Base-by-base conservation (phyloP, 2,888 invertebrate genomes). In the Sphecodes monilicornis region DNA sequence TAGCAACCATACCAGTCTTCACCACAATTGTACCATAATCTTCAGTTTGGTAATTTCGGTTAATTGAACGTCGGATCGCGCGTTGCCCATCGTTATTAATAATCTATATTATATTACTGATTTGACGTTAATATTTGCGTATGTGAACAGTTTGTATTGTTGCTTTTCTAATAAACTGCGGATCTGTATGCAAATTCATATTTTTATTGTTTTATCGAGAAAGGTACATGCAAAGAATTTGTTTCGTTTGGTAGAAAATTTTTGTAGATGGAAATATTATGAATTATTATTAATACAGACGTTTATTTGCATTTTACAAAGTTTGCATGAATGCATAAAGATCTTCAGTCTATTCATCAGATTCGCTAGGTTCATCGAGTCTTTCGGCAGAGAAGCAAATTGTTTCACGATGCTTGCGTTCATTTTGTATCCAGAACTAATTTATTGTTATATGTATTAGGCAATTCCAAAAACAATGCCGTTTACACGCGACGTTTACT, bases 381-480 rank as follows among this genome's bases (percentile, higher is more conserved):
- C 22, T 74, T 60, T 36, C 29, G 26, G 29, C 41, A 74, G 4
- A 57, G 68, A 41, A 41, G 41, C 43, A 22, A 29, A 43, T 60
- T 32, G 22, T 22, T 64, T 16, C n/a, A 18, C 41, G n/a, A 46
- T 32, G 26, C 26, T 18, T 64, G 41, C 22, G n/a, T 46, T n/a
- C 11, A 26, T n/a, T 46, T 46, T 66, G 36, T 60, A 43, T n/a
- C 36, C 43, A 46, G 5, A 75, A 46, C 22, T 46, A 46, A 32
- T 18, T 64, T 74, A 50, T n/a, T 32, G 18, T 8, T 72, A 8
- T 29, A 3, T 5, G 32, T 50, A 75, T 66, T 36, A 66, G 75
- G 46, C 66, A 29, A 66, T 66, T 50, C 66, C 66, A 66, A 32
- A 46, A 22, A 36, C n/a, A 66, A 75, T 75, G 16, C n/a, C 32